phyloP scores from a whole-genome alignment of 2,888 invertebrate genomes.

The Kuschelorhynchus macadamiae region DNA sequence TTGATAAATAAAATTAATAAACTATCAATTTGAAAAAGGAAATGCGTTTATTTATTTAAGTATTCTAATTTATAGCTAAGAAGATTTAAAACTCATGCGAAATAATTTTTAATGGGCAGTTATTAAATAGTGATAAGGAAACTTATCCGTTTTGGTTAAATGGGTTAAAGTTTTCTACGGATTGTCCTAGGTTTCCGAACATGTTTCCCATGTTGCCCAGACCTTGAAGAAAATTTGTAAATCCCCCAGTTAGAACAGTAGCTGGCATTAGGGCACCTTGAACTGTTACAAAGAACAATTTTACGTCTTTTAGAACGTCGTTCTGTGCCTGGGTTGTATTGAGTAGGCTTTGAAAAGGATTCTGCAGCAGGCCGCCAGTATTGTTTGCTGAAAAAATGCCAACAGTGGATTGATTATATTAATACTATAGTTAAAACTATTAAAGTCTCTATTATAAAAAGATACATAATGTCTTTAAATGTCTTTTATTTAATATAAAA shows the following conservation, averaged over 20 bases:
- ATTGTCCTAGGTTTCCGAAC: constrained; percentile 21
- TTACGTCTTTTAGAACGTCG: constrained; percentile 5
- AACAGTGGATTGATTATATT: too few relatives aligned
- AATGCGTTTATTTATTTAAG: too few relatives aligned
- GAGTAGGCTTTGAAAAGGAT: constrained; percentile 18
- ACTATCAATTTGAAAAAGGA: constrained; percentile 5
- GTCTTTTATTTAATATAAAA: too few relatives aligned
- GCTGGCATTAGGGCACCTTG: constrained; percentile 29
- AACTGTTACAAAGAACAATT: constrained; percentile 20
- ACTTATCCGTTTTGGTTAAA: not conserved
- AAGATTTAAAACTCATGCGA: too few relatives aligned
- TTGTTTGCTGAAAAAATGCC: constrained; percentile 1
- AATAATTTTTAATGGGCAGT: too few relatives aligned
- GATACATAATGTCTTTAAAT: too few relatives aligned
- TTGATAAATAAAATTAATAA: constrained; percentile 11
- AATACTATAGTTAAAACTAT: too few relatives aligned
- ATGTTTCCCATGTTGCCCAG: constrained; percentile 25
- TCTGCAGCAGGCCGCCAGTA: not conserved
- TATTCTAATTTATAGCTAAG: too few relatives aligned
- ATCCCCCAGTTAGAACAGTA: constrained; percentile 11
- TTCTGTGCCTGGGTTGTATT: constrained; percentile 20
- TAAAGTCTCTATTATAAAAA: too few relatives aligned
- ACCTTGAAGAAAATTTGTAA: constrained; percentile 18
- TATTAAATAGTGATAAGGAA: too few relatives aligned
- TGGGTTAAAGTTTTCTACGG: constrained; percentile 5